Base-by-base conservation (phyloP, 1,140 invertebrate species). In the Cyphomyrmex costatus region DNA sequence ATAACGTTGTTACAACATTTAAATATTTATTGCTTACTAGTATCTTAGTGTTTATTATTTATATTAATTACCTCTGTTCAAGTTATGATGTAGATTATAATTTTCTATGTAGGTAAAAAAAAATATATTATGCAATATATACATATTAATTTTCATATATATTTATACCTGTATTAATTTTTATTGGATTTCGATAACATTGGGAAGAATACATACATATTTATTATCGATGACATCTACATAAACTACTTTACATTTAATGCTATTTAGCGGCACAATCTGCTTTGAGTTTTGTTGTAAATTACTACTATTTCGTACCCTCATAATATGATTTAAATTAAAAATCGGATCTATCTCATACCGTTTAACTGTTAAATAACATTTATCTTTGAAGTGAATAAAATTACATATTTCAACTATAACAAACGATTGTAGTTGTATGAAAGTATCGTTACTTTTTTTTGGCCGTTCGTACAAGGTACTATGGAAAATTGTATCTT, bases 321-420 rank as follows among this genome's bases (percentile, higher is more conserved):
- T 21, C 24, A 61, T 61, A 61, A 61, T 61, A 61, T 61, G 60
- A 61, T 10, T 61, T 1, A 61, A 24, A 14, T 61, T 61, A 61
- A 27, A 16, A 0, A 61, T 61, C 14, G 60, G 60, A 7, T 61
- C 0, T 61, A 61, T 27, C 0, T 14, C 8, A 61, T 61, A 61
- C 19, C 30, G 24, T 4, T 21, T 61, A 12, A 61, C 24, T 61
- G 14, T 14, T 24, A 61, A 0, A 4, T 61, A 61, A 61, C 60
- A 61, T 61, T 61, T 14, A 61, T 61, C 12, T 61, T 61, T 61
- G 14, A 61, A 61, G 30, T 61, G 8, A 12, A 61, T 61, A 2
- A 30, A 61, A 61, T 24, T 30, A 24, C 2, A 30, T 61, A 61
- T 61, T 61, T 61, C 8, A 30, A 30, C 60, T 61, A 61, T 61